Evolutionary conservation across 1,140 invertebrate genomes (phyloP).

Genomic region (Mya arenaria): DNA sequence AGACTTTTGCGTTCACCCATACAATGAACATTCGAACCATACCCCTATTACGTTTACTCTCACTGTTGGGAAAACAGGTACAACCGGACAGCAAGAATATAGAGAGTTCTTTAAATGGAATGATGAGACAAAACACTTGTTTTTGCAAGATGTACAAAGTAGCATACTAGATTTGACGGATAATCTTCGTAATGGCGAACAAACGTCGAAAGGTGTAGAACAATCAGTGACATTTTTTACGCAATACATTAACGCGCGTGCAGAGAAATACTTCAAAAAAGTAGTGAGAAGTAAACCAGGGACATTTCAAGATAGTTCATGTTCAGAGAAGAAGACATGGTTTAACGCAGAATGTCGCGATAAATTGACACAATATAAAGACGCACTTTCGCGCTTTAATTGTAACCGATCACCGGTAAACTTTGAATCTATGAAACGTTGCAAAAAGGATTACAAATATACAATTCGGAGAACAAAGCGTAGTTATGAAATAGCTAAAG

Average conservation of each 20-base stretch:
- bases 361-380: background rate
- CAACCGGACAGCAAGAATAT: too few species aligned
- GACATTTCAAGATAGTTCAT: background rate
- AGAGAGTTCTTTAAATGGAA: background rate
- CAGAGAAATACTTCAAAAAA: too few species aligned
- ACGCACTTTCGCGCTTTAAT: background rate
- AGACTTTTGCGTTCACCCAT: background rate
- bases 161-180: background rate
- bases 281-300: too few species aligned
- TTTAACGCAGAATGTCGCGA: background rate
- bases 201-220: background rate
- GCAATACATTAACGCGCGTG: too few species aligned
- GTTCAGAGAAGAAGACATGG: background rate
- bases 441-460: too few species aligned
- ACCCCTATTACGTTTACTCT: background rate
- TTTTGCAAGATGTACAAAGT: background rate
- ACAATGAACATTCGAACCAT: slow-evolving; percentile 1
- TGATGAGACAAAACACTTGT: background rate
- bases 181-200: background rate
- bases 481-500: too few species aligned
- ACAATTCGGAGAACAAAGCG: too few species aligned
- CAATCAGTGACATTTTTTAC: background rate
- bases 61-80: background rate
- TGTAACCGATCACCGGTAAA: background rate
- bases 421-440: too few species aligned